A percentile compares a stretch with the other conserved stretches of the same genome.
These are phyloP conservation scores for Chrysolina americana DNA, from an alignment of 2,888 invertebrate species.

Conservation along the genomic window DNA sequence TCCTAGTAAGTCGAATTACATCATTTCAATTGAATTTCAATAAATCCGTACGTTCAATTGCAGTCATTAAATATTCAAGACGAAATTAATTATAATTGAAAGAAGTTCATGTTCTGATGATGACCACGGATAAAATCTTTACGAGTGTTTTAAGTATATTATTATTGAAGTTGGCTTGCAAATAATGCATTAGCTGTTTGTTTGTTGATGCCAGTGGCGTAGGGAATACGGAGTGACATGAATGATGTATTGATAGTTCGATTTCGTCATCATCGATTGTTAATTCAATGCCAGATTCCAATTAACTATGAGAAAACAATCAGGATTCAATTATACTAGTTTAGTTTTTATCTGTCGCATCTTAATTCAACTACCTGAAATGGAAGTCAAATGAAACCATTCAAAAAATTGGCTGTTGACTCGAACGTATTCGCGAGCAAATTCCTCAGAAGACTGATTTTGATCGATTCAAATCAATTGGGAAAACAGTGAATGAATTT, in stretches of 20 bases:
- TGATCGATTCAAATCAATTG: too few species aligned
- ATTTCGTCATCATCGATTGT: too few species aligned
- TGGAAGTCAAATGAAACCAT: too few species aligned
- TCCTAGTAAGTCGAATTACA: constrained; percentile 1
- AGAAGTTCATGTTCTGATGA: constrained; percentile 17
- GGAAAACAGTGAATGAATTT: too few species aligned
- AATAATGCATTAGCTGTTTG: neutral
- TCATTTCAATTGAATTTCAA: constrained; percentile 8
- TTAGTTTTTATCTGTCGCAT: too few species aligned
- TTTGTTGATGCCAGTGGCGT: constrained; percentile 1
- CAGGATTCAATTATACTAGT: too few species aligned
- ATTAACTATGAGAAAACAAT: too few species aligned
- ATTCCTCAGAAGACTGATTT: too few species aligned
- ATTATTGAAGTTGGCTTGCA: neutral
- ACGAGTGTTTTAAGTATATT: neutral
- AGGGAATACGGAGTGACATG: neutral
- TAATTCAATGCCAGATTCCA: too few species aligned
- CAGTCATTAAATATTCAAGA: constrained; percentile 12
- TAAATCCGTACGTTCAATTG: neutral
- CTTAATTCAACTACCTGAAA: too few species aligned
- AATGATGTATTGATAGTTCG: neutral
- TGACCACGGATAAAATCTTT: constrained; percentile 5
- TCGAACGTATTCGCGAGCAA: too few species aligned
- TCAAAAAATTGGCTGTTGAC: too few species aligned
- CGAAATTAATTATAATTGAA: constrained; percentile 10